These are phyloP conservation scores for Paguma larvata DNA, from an alignment of 2,797 vertebrate genomes.

Conservation along the genomic window DNA sequence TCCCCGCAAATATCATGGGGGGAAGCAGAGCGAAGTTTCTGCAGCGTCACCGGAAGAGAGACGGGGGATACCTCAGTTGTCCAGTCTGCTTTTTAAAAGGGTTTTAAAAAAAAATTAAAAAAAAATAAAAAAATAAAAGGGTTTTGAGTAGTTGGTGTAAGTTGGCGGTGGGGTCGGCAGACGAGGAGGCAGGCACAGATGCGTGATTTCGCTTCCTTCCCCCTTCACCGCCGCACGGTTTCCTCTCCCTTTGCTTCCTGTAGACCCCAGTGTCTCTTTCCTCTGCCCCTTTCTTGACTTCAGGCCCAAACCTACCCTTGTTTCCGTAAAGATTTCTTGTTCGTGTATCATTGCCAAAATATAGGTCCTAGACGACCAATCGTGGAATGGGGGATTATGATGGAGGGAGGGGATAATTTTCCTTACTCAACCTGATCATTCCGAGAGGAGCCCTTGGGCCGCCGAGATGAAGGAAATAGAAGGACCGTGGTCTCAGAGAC, in stretches of 20 bases:
- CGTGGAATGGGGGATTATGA: not conserved
- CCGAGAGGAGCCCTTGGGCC: not conserved
- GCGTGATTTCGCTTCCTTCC: not conserved
- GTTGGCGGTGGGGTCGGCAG: not conserved
- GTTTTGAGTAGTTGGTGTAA: not conserved
- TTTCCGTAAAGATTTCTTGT: slow-evolving; percentile 48
- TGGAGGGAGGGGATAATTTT: not conserved
- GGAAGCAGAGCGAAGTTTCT: slow-evolving; percentile 44
- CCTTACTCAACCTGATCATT: not conserved
- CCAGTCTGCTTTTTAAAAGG: not conserved
- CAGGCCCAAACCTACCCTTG: slow-evolving; percentile 57
- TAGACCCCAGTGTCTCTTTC: not conserved
- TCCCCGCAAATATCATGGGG: not conserved
- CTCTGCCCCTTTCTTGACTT: not conserved
- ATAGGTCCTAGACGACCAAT: not conserved
- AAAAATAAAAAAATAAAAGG: too few relatives aligned
- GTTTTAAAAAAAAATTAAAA: too few relatives aligned
- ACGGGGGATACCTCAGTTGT: not conserved
- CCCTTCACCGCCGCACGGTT: not conserved
- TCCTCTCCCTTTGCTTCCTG: slow-evolving; percentile 26
- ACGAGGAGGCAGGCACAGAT: not conserved
- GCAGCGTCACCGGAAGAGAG: not conserved
- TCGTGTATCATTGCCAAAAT: not conserved
- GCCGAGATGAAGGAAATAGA: not conserved
- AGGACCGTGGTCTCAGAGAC: slow-evolving; percentile 21